A percentile compares a stretch with the other conserved stretches of the same genome.
Evolutionary conservation across 2,113 vertebrate species (phyloP).

Genomic region (Apteryx mantelli): DNA sequence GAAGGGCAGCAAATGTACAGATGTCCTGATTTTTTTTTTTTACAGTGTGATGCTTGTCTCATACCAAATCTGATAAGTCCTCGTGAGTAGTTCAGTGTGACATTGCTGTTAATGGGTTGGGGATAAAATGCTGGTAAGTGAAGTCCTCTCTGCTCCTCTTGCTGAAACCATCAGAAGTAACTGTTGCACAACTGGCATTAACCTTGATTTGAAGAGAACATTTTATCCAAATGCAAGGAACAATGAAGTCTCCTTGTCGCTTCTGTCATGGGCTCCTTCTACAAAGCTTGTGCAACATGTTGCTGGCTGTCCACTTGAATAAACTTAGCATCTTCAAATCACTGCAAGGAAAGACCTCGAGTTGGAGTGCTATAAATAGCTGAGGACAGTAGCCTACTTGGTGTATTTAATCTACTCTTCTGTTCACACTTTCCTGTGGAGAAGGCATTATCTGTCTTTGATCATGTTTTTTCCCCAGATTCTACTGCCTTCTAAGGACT

Average conservation of each 20-base stretch:
- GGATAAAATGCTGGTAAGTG: neutral
- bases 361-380: neutral
- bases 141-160: neutral
- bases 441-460: neutral
- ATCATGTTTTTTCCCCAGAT: neutral
- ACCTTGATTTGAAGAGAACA: neutral
- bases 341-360: neutral
- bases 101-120: neutral
- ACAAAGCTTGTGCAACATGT: neutral
- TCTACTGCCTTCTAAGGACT: neutral
- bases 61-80: neutral
- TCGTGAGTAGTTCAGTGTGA: accelerated
- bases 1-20: neutral
- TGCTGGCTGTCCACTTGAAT: neutral
- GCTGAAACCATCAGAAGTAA: neutral
- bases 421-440: neutral
- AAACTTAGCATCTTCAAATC: neutral
- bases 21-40: neutral
- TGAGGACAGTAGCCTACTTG: neutral
- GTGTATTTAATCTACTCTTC: neutral
- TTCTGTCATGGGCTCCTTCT: neutral
- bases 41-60: neutral
- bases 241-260: neutral
- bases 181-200: neutral
- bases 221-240: neutral